phyloP scores from a whole-genome alignment of 2,797 vertebrate species.

The Hydrocynus forskahlii region DNA sequence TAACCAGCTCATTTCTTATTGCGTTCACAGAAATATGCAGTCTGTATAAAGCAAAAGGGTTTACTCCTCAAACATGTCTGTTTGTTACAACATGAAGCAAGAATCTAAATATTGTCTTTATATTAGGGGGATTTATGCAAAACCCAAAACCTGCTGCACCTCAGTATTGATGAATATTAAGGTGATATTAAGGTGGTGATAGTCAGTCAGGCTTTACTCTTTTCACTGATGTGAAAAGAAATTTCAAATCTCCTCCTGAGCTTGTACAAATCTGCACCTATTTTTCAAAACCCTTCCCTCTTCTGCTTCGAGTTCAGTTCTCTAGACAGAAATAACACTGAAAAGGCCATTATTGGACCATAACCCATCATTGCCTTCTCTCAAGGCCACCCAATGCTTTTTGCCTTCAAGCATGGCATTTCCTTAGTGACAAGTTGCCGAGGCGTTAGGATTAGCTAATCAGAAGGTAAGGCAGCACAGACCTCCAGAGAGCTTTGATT shows the following conservation, averaged over 20 bases:
- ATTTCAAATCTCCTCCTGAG: not conserved
- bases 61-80: not conserved
- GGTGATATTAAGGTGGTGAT: not conserved
- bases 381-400: constrained; percentile 21
- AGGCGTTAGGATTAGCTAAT: constrained; percentile 44
- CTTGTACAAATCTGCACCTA: not conserved
- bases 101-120: not conserved
- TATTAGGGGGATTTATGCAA: not conserved
- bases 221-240: not conserved
- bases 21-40: not conserved
- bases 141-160: not conserved
- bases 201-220: not conserved
- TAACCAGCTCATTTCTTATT: not conserved
- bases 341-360: not conserved
- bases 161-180: not conserved
- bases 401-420: constrained; percentile 42
- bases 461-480: constrained; percentile 19
- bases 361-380: constrained; percentile 13
- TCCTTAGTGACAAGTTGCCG: constrained; percentile 58
- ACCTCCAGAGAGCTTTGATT: constrained; percentile 12
- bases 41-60: not conserved
- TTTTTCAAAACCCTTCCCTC: not conserved
- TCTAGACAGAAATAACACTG: constrained; percentile 16
- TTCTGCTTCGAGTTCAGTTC: constrained; percentile 5
- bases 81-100: not conserved